A percentile compares a stretch with the other conserved stretches of the same genome.
Conservation (phyloP, 1,140 invertebrate genomes). For the Centruroides sculpturatus region DNA sequence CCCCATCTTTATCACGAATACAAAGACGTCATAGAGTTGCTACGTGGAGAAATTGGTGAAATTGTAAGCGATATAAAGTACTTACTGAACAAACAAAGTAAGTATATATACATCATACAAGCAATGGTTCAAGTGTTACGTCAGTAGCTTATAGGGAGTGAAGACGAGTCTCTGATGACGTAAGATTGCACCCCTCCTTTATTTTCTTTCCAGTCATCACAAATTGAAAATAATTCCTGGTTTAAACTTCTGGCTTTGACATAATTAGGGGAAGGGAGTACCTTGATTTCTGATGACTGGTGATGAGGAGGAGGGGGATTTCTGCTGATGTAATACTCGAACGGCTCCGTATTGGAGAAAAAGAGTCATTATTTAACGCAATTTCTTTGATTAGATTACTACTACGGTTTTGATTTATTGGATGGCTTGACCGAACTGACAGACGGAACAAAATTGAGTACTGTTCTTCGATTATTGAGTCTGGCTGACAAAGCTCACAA, state of each 20-base stretch:
- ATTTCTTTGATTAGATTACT: background rate
- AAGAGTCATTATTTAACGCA: background rate
- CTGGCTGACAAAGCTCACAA: conserved; percentile 13
- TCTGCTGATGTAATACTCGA: no score
- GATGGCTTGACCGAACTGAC: conserved; percentile 8
- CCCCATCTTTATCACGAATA: conserved; percentile 7
- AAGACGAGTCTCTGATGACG: no score
- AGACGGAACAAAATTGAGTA: conserved; percentile 9
- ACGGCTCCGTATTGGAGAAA: no score
- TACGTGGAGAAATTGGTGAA: conserved; percentile 3
- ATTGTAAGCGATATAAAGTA: conserved; percentile 1
- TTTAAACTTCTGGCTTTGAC: no score
- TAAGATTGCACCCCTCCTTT: no score
- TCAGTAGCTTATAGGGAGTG: no score
- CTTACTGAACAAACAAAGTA: conserved; percentile 5
- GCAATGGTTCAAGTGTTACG: background rate
- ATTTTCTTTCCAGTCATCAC: no score
- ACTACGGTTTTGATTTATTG: conserved; percentile 10
- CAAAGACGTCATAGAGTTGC: conserved; percentile 2
- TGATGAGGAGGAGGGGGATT: no score
- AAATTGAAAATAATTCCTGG: no score
- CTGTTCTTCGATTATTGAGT: conserved; percentile 3
- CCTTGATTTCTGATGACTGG: no score
- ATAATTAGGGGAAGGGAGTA: no score
- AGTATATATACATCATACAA: background rate